Conservation (phyloP, 1,140 invertebrate genomes). For the Tribolium castaneum region DNA sequence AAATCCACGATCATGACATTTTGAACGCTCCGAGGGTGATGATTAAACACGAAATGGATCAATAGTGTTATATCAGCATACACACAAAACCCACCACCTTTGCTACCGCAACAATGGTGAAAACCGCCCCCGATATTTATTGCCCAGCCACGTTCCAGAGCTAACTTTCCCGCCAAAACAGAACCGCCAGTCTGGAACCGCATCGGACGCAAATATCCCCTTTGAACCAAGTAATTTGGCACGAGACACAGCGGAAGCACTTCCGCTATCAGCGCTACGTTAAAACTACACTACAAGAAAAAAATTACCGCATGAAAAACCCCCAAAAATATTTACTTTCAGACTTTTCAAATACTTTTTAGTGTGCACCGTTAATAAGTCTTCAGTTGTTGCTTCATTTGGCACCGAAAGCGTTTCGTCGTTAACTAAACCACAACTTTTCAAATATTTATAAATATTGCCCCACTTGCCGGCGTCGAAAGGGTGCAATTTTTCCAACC, state of each 20-base stretch:
- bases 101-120: constrained; percentile 80
- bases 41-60: constrained; percentile 74
- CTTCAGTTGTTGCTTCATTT: constrained; percentile 74
- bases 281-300: constrained; percentile 70
- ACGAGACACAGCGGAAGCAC: constrained; percentile 78
- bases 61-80: constrained; percentile 90
- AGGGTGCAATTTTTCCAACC: constrained; percentile 86
- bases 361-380: constrained; percentile 79
- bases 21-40: constrained; percentile 67
- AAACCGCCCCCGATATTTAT: constrained; percentile 93
- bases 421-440: constrained; percentile 67
- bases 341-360: constrained; percentile 77
- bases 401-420: constrained; percentile 72
- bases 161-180: constrained; percentile 82
- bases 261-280: constrained; percentile 83
- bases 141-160: constrained; percentile 84
- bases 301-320: neutral
- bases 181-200: constrained; percentile 86
- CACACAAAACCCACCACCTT: constrained; percentile 87
- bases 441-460: constrained; percentile 71
- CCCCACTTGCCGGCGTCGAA: constrained; percentile 91
- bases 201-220: constrained; percentile 80
- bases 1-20: constrained; percentile 89
- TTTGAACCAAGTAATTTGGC: constrained; percentile 83
- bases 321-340: constrained; percentile 64